Evolutionary conservation across 1,140 invertebrate species (phyloP), one percentile per base, ranked within the genome.

Genomic region (Conus ventricosus): DNA sequence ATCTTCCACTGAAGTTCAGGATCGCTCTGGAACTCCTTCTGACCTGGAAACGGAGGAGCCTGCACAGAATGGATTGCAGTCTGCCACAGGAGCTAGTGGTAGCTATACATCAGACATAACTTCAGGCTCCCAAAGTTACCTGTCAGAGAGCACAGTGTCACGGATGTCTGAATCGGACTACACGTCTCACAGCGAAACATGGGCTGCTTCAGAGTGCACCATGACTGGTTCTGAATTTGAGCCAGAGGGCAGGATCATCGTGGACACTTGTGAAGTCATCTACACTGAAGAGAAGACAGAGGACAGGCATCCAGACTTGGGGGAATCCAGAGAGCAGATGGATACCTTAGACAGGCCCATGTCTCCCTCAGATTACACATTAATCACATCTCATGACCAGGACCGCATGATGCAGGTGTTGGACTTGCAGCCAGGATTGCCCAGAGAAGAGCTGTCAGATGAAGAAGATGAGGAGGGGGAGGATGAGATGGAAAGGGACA

Each of bases 221-320:
- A 88, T 90, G 88, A 90, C 88, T 6, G 90, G 88, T 7, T 90
- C 89, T 11, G 89, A 90, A 54, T 87, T 87, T 85, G 89, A 87
- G 71, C 82, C 90, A 17, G 93, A 92, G 87, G 93, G 93, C 67
- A 92, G 92, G 88, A 91, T 94, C 13, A 90, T 88, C 27, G 90
- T 92, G 82, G 93, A 94, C 82, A 93, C 91, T 23, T 92, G 93
- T 4, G 92, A 94, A 63, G 93, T 93, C 75, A 94, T 94, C 57
- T 94, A 93, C 88, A 93, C 93, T 87, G 94, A 94, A 88, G 92
- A 94, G 87, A 87, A 84, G 54, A 92, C 93, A 60, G 88, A 92
- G 87, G 87, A 90, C 39, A 88, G 39, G 11, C 67, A 83, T n/a
- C 27, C 67, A 27, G 71, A 78, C 17, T 75, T 55, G 20, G 75